A percentile compares a stretch with the other conserved stretches of the same genome.
Conservation (phyloP, 1,140 invertebrate genomes). For the Agrypnia vestita region DNA sequence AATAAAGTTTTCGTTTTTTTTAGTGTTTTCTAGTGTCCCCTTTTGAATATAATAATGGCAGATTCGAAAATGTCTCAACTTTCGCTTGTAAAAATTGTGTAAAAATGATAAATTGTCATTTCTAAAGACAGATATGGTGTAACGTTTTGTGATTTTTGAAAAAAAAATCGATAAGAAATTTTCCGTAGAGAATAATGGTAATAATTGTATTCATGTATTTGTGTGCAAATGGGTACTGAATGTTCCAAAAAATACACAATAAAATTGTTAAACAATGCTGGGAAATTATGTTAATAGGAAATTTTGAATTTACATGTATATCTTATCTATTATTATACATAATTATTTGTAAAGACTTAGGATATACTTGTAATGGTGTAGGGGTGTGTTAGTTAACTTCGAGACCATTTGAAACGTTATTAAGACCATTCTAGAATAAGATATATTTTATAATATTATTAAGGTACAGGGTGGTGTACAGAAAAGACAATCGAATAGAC, state of each 20-base stretch:
- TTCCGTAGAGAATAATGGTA: neutral
- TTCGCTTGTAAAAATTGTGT: constrained; percentile 23
- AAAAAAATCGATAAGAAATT: neutral
- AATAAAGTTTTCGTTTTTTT: constrained; percentile 26
- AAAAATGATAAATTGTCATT: neutral
- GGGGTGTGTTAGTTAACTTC: constrained; percentile 2
- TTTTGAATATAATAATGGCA: constrained; percentile 23
- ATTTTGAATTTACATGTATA: constrained; percentile 32
- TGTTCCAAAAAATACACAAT: constrained; percentile 20
- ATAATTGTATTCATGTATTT: constrained; percentile 17
- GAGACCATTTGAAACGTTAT: constrained; percentile 9
- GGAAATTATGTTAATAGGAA: constrained; percentile 11
- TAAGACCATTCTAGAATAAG: constrained; percentile 13
- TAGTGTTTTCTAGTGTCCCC: constrained; percentile 22
- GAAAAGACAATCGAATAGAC: constrained; percentile 23
- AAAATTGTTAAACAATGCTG: constrained; percentile 27
- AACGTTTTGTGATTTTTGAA: constrained; percentile 8
- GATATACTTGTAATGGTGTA: neutral
- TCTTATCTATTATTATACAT: neutral
- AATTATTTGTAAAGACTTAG: constrained; percentile 30
- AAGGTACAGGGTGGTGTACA: constrained; percentile 19
- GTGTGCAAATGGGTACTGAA: neutral
- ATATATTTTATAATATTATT: constrained; percentile 3
- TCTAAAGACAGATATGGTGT: neutral
- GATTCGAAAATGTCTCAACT: constrained; percentile 18